Base-by-base conservation (phyloP, 2,888 invertebrate genomes). In the Eupithecia exiguata region DNA sequence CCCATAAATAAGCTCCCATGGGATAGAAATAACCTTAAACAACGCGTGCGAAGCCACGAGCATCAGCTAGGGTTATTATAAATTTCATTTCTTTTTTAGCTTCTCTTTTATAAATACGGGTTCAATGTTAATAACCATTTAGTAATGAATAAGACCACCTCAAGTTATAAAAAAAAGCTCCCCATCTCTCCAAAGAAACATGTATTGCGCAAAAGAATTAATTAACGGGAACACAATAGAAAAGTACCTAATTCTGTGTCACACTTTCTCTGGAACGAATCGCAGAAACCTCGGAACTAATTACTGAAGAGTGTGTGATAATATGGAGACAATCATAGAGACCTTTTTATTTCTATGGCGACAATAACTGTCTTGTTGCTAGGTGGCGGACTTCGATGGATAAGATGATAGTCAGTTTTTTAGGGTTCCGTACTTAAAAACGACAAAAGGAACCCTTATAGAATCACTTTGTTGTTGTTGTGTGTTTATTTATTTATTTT, bases 191-290 rank as follows among this genome's bases (percentile, higher is more conserved):
- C 40, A 66, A 21, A 40, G 40, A 66, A 66, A 66, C 40, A 40
- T 66, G n/a, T 65, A 65, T 65, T 65, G 65, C 38, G 38, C 63
- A 36, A 65, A 36, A 21, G n/a, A 63, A 65, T 65, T 65, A 36
- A 38, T 38, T 66, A 40, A 65, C 40, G 65, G 21, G 6, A 21
- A 66, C 66, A 66, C 76, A 78, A 78, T 78, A 84, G 83, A 78
- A 80, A 80, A 74, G 71, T 74, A 67, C n/a, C 63, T 61, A 49
- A 69, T 71, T 70, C 36, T 68, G 40, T 77, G 46, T 75, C 74
- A 72, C 69, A 89, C 92, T 92, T 92, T 92, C 92, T 91, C 92
- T 87, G 88, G 82, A 85, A 88, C 91, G 86, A 91, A 92, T 91
- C 74, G 79, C 74, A 89, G 87, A 90, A 87, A 84, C 79, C 83